These are phyloP conservation scores for Castor canadensis DNA, from an alignment of 2,113 vertebrate genomes.

Conservation along the genomic window DNA sequence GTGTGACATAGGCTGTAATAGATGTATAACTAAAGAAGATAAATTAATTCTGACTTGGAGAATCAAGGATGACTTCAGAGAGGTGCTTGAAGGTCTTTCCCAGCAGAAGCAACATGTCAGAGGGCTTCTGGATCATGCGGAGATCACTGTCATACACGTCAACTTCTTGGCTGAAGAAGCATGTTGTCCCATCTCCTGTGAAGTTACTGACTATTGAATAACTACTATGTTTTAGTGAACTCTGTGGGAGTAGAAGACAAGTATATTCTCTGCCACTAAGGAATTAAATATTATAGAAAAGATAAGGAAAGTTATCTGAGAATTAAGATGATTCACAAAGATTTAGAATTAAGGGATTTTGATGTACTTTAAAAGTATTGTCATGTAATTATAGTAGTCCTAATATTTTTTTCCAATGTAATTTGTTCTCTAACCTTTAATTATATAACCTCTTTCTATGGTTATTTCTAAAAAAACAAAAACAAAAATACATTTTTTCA, in stretches of 20 bases:
- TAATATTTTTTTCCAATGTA: not conserved
- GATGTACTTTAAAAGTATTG: conserved; percentile 5
- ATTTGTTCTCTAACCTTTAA: conserved; percentile 29
- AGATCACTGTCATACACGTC: not conserved
- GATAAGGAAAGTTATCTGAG: conserved; percentile 20
- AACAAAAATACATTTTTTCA: not conserved
- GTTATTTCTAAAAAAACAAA: conserved; percentile 16
- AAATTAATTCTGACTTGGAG: conserved; percentile 18
- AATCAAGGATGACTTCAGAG: conserved; percentile 19
- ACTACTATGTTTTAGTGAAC: not conserved
- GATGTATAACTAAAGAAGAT: conserved; percentile 28
- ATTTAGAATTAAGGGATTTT: conserved; percentile 39
- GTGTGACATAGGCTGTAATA: not conserved
- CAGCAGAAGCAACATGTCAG: not conserved
- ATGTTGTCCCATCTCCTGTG: not conserved
- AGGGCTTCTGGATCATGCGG: not conserved
- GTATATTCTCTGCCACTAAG: not conserved
- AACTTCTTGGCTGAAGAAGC: not conserved
- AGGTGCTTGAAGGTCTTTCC: not conserved
- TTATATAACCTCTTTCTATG: not conserved
- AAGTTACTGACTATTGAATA: conserved; percentile 1
- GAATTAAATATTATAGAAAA: conserved; percentile 5
- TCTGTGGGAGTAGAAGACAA: not conserved
- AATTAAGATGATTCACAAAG: conserved; percentile 12
- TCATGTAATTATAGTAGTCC: not conserved